Evolutionary conservation across 2,888 invertebrate species (phyloP).

Genomic region (Xylota sylvarum): DNA sequence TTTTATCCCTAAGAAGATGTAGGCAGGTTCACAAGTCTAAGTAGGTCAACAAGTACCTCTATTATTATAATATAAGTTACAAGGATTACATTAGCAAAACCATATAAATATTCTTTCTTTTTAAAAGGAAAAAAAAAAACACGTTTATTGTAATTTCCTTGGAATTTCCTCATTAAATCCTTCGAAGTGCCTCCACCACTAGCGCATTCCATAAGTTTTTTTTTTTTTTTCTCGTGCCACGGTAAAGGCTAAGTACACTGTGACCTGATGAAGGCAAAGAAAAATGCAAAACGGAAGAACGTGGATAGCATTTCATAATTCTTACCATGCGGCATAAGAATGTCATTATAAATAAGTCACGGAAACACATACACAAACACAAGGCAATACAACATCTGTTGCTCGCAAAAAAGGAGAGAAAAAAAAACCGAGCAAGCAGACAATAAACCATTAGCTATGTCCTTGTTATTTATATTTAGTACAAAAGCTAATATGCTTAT

Average conservation of each 20-base stretch:
- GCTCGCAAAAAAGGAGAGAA: slow-evolving; percentile 13
- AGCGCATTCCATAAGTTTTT: slow-evolving; percentile 7
- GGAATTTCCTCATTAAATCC: slow-evolving; percentile 38
- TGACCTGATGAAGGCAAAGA: slow-evolving; percentile 3
- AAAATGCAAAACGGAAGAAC: slow-evolving; percentile 43
- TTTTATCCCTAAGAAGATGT: no score
- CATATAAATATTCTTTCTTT: background rate
- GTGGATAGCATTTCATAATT: slow-evolving; percentile 38
- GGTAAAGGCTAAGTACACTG: background rate
- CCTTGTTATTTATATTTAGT: slow-evolving; percentile 47
- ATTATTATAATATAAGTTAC: no score
- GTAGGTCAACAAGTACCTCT: no score
- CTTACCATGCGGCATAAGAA: slow-evolving; percentile 35
- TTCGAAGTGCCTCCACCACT: background rate
- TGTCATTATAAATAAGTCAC: slow-evolving; percentile 14
- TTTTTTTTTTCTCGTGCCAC: background rate
- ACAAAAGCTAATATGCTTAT: slow-evolving; percentile 46
- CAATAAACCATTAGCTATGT: slow-evolving; percentile 55
- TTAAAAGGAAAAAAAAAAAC: background rate
- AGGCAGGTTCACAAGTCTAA: no score
- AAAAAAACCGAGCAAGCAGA: slow-evolving; percentile 31
- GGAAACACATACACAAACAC: background rate
- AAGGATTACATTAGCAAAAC: background rate
- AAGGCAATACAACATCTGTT: slow-evolving; percentile 48
- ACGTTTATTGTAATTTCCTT: slow-evolving; percentile 20